Evolutionary conservation across 1,140 invertebrate genomes (phyloP).

Genomic region (Diorhabda sublineata): DNA sequence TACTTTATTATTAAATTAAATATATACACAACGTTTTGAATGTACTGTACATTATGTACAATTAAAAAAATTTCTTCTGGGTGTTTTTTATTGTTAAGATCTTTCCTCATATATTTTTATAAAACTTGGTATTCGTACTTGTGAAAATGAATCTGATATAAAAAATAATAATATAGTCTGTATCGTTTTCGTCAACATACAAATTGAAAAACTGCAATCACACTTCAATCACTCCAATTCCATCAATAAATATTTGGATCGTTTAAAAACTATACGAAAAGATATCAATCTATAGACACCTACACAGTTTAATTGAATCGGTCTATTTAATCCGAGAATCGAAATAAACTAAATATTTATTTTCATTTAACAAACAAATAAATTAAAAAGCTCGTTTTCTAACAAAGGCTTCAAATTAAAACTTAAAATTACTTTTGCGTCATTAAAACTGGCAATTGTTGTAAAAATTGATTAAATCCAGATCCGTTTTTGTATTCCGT

Average conservation of each 20-base stretch:
- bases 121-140: no score
- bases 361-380: constrained; percentile 28
- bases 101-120: no score
- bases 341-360: constrained; percentile 36
- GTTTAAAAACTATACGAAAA: background rate
- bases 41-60: no score
- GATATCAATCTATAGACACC: background rate
- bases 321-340: constrained; percentile 6
- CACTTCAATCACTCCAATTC: background rate
- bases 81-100: no score
- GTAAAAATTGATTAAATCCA: constrained; percentile 38
- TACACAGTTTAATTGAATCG: background rate
- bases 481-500: constrained; percentile 26
- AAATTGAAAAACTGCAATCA: background rate
- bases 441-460: constrained; percentile 36
- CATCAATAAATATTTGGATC: background rate
- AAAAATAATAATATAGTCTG: no score
- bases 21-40: no score
- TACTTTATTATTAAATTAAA: no score
- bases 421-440: constrained; percentile 36
- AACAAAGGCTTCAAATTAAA: constrained; percentile 32
- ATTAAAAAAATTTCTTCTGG: no score
- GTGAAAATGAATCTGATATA: no score
- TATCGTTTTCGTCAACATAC: no score
- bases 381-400: constrained; percentile 35